Base-by-base conservation (phyloP, 1,140 invertebrate species). In the Bombus terrestris region DNA sequence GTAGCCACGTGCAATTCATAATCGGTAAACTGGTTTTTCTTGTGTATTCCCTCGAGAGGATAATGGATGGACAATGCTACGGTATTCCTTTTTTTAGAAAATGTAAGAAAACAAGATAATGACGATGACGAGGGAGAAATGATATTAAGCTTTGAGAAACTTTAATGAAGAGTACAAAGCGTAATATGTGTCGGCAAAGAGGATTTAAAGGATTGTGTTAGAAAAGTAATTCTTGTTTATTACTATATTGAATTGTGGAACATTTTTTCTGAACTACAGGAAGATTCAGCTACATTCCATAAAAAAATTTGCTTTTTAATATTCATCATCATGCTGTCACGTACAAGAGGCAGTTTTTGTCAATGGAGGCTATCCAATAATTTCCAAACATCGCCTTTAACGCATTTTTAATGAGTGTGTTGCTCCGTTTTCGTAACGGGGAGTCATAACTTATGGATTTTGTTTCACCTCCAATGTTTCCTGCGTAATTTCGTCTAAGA, bases 1-100 rank as follows among this genome's bases (percentile, higher is more conserved):
- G 18, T 74, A 72, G 76, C 80, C 77, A 71, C 81, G 66, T 78
- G 74, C 71, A 86, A 86, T 71, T 89, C 77, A 86, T 89, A 89
- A 89, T 86, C 47, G 73, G 22, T 28, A 13, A 32, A n/a, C 9
- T 69, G 59, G n/a, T 12, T 53, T 32, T 4, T 3, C 59, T n/a
- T n/a, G 28, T n/a, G 28, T 12, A 12, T 28, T 8, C 12, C 13
- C 25, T 57, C 22, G 43, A 32, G 6, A 47, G 28, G 3, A 35
- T n/a, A n/a, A 43, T 15, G 15, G 28, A 62, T 62, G 59, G 59
- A 62, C 28, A n/a, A 13, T 62, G n/a, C 12, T 32, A 15, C 62
- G n/a, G 32, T 35, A 32, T 66, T 66, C 18, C 32, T 8, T 32
- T n/a, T 62, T 62, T n/a, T 62, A 62, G 5, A 32, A 15, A 66